Conservation (phyloP, 2,888 invertebrate species). For the Andrena dorsata region DNA sequence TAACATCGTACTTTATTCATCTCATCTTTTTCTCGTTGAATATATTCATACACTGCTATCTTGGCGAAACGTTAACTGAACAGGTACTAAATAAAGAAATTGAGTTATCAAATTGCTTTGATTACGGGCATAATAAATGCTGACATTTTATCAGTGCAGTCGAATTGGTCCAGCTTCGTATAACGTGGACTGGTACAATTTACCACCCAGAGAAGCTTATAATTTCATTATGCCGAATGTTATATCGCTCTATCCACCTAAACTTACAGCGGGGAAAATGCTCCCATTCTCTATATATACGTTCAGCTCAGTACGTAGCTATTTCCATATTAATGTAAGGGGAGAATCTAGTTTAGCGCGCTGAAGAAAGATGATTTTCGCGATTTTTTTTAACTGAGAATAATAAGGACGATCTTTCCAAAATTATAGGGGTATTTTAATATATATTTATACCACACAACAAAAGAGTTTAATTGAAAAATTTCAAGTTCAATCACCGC, state of each 20-base stretch:
- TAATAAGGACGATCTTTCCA: too few species aligned
- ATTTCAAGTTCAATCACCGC: too few species aligned
- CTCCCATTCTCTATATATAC: conserved; percentile 69
- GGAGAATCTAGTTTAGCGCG: background rate
- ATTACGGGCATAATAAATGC: background rate
- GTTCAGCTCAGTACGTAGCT: conserved; percentile 61
- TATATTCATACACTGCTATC: conserved; percentile 79
- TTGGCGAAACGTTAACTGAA: conserved; percentile 76
- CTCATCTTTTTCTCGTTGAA: conserved; percentile 76
- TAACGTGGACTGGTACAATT: conserved; percentile 65
- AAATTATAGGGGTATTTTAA: too few species aligned
- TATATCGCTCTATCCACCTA: conserved; percentile 69
- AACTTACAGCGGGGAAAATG: conserved; percentile 76
- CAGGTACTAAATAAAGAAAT: conserved; percentile 60
- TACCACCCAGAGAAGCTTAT: conserved; percentile 47
- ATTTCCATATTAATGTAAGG: background rate
- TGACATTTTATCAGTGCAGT: conserved; percentile 38
- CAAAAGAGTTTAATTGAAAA: too few species aligned
- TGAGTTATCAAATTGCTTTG: background rate
- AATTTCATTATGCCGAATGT: conserved; percentile 68
- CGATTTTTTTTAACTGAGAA: too few species aligned
- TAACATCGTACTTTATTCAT: conserved; percentile 71
- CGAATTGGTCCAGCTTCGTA: conserved; percentile 61
- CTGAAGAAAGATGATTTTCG: too few species aligned
- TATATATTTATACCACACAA: too few species aligned